Conservation (phyloP, 2,113 vertebrate genomes). For the Eonycteris spelaea region DNA sequence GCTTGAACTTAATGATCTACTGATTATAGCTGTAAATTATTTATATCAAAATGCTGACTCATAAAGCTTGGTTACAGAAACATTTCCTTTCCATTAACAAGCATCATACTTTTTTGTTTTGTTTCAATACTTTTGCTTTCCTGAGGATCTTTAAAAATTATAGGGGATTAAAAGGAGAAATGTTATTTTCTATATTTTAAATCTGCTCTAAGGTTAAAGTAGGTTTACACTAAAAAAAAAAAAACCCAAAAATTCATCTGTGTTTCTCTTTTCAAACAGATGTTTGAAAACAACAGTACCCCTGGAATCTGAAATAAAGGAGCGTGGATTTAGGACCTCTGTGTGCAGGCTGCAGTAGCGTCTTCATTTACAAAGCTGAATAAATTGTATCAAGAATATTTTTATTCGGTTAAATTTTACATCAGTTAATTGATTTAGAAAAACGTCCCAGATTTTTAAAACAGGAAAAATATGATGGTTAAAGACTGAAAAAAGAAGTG, state of each 20-base stretch:
- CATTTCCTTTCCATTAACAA: not conserved
- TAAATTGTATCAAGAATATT: not conserved
- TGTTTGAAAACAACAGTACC: not conserved
- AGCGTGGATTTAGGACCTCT: too few species aligned
- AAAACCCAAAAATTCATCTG: not conserved
- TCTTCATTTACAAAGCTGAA: not conserved
- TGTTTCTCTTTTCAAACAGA: not conserved
- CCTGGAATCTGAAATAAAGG: not conserved
- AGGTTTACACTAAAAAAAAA: not conserved
- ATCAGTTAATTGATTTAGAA: not conserved
- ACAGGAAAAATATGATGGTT: not conserved
- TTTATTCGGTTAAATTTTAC: not conserved
- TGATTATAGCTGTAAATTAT: constrained; percentile 38
- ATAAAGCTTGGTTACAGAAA: not conserved
- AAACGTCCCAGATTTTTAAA: constrained; percentile 6
- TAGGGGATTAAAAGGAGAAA: not conserved
- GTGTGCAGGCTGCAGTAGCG: not conserved
- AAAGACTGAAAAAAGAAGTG: not conserved
- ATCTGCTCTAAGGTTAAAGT: not conserved
- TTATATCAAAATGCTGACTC: constrained; percentile 41
- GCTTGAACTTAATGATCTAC: constrained; percentile 34
- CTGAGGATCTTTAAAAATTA: constrained; percentile 19
- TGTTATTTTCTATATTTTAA: not conserved
- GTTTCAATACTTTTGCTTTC: not conserved
- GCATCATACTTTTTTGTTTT: not conserved